Evolutionary conservation across 2,797 vertebrate genomes (phyloP).

Genomic region (Hypotaenidia okinawae): DNA sequence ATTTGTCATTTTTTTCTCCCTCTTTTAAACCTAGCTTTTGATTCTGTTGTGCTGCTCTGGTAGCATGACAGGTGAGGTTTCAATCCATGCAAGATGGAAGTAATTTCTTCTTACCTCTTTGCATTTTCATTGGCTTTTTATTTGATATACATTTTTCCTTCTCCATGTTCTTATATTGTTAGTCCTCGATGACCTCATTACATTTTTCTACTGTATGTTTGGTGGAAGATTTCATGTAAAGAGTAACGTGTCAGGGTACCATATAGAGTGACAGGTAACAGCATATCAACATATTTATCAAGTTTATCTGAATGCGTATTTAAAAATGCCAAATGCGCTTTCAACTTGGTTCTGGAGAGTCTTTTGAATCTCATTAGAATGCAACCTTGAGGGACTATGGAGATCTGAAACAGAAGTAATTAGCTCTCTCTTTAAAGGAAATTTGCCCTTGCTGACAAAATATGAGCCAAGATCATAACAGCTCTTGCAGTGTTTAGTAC

Average conservation of each 20-base stretch:
- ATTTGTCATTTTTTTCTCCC: not conserved
- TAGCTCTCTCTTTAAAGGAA: slow-evolving; percentile 46
- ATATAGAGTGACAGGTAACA: not conserved
- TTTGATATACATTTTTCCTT: not conserved
- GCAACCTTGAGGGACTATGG: slow-evolving; percentile 44
- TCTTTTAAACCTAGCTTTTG: not conserved
- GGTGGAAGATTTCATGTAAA: not conserved
- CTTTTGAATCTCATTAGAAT: slow-evolving; percentile 51
- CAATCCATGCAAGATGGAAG: not conserved
- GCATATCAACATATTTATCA: slow-evolving; percentile 18
- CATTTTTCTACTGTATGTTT: not conserved
- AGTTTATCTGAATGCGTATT: slow-evolving; percentile 43
- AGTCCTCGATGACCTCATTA: not conserved
- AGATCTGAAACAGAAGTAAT: slow-evolving; percentile 39
- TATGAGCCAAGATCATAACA: not conserved
- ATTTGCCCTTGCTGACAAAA: slow-evolving; percentile 13
- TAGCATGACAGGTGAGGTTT: not conserved
- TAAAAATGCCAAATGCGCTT: slow-evolving; percentile 41
- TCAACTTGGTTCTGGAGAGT: not conserved
- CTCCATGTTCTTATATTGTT: not conserved
- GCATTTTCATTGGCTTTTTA: not conserved
- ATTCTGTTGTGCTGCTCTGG: not conserved
- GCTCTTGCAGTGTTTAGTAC: not conserved
- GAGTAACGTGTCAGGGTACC: not conserved
- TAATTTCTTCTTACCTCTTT: not conserved